Evolutionary conservation across 1,140 invertebrate genomes (phyloP), one percentile per base, ranked within the genome.

Genomic region (Musca domestica): DNA sequence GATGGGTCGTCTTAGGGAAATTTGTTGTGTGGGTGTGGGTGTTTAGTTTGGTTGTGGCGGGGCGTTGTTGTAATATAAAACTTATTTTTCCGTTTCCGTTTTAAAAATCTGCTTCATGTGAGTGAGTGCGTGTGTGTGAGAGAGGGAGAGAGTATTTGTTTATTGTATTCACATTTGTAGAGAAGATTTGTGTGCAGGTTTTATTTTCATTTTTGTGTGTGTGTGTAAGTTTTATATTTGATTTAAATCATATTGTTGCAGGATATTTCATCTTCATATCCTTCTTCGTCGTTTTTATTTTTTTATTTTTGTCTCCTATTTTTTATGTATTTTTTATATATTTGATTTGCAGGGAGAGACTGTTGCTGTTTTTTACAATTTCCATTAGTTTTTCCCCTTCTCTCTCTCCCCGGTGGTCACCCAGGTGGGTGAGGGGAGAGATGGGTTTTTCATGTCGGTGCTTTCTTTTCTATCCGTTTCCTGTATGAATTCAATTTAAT

Each of bases 401-500:
- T 46, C 15, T 1, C 15, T 46, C 1, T 46, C 15, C 7, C 20
- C 17, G 47, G 9, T 51, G 48, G 9, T 20, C n/a, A 12, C 2
- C 5, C 34, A 5, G 10, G 34, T 41, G 4, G 34, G 34, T 41
- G 34, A 10, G 34, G 6, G 34, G n/a, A n/a, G n/a, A n/a, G n/a
- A n/a, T 61, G 20, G 17, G 5, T 19, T 51, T 51, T 46, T 46
- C 41, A 46, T 19, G 17, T 17, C 7, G n/a, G 23, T 30, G 12
- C 19, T 34, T 34, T n/a, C n/a, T n/a, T 61, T n/a, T 61, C 7
- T 23, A 25, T 17, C 7, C 10, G 27, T 61, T 41, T 61, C 27
- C 23, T 47, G 46, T 49, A 47, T 71, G 74, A 75, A 77, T 80
- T 76, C 77, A 71, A 71, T 76, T 74, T 77, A 77, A 77, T 79